Percentiles rank a stretch among this genome's conserved stretches.
Conservation (phyloP, 2,888 invertebrate species). For the Urechis unicinctus region DNA sequence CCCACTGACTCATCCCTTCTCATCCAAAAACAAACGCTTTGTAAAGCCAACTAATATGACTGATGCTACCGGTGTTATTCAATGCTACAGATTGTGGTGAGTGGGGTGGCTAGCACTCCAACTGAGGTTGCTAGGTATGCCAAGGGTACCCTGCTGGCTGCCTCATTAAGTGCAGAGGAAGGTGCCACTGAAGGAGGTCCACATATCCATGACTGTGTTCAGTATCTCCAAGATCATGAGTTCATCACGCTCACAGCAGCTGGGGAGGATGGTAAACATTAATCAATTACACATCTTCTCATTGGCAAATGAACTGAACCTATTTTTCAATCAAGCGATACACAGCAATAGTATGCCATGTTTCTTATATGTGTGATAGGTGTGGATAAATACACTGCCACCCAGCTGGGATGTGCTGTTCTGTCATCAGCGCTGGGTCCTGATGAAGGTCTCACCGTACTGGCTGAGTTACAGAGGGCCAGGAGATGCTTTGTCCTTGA, state of each 20-base stretch:
- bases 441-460: constrained; percentile 81
- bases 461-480: constrained; percentile 82
- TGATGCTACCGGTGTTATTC: no score
- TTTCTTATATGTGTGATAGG: constrained; percentile 6
- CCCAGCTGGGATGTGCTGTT: constrained; percentile 85
- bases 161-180: constrained; percentile 28
- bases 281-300: no score
- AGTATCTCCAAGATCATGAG: constrained; percentile 73
- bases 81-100: constrained; percentile 66
- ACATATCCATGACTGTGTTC: no score
- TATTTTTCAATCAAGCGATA: no score
- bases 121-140: constrained; percentile 70
- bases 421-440: constrained; percentile 90
- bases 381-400: constrained; percentile 52
- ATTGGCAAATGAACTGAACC: no score
- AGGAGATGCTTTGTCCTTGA: constrained; percentile 84
- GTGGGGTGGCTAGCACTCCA: constrained; percentile 70
- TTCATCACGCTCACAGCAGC: constrained; percentile 57
- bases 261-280: neutral
- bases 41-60: no score
- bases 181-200: constrained; percentile 47
- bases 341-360: neutral
- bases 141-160: constrained; percentile 68
- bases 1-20: no score
- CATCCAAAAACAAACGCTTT: no score